phyloP scores from a whole-genome alignment of 2,888 invertebrate genomes.

The Drosophila pegasa region DNA sequence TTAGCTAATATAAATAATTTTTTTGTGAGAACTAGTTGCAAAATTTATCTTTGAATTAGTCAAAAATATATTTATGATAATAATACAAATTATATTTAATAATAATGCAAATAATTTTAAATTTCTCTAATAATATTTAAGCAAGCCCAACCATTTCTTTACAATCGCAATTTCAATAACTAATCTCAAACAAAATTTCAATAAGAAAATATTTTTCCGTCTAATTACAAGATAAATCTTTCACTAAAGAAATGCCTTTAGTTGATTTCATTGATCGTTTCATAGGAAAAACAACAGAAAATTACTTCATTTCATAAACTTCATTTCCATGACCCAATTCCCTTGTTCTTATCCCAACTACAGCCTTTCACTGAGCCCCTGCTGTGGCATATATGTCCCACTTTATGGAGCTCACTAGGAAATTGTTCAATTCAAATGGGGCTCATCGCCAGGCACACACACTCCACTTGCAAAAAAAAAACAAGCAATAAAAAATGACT shows the following conservation, averaged over 20 bases:
- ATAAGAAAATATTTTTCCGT: neutral
- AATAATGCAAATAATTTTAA: too few relatives aligned
- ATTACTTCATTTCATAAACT: conserved; percentile 8
- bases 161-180: neutral
- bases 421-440: conserved; percentile 43
- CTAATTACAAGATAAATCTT: neutral
- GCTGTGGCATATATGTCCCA: conserved; percentile 46
- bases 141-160: too few relatives aligned
- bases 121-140: neutral
- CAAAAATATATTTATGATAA: too few relatives aligned
- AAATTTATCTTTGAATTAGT: too few relatives aligned
- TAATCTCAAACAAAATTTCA: neutral
- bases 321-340: conserved; percentile 38
- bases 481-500: conserved; percentile 42
- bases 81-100: too few relatives aligned
- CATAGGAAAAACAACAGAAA: neutral
- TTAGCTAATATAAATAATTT: too few relatives aligned
- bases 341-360: conserved; percentile 3
- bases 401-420: conserved; percentile 25
- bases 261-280: neutral
- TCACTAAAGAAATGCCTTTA: neutral
- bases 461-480: conserved; percentile 26
- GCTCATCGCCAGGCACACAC: conserved; percentile 44
- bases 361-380: conserved; percentile 53
- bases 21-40: too few relatives aligned